Base-by-base conservation (phyloP, 53 echinoderm and acorn worm species). In the Stichopus horrens region DNA sequence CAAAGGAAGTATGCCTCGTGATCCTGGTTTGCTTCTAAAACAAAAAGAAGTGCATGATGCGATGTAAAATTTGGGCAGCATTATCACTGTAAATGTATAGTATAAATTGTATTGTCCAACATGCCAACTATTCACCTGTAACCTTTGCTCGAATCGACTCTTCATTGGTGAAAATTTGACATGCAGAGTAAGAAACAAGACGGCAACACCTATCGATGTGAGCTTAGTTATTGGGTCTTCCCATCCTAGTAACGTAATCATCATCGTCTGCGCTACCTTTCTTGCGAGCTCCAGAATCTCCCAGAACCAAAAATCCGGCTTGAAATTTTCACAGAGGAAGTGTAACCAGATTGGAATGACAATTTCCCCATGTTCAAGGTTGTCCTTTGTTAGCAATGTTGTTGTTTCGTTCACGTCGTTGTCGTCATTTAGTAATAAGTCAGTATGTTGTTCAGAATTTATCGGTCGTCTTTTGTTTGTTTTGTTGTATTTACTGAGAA, bases 121-220 rank as follows among this genome's bases (percentile, higher is more conserved):
- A 37, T 37, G 37, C 37, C 37, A 37, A 37, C 37, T 37, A 76
- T 51, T 76, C 76, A 76, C 76, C 76, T 76, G 76, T 76, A 76
- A 76, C 37, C 76, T 23, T 76, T 76, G 76, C 53, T 76, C 76
- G 5, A 76, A 76, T 1, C 52, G 76, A 14, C 76, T 5, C 53
- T 76, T 76, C 76, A 76, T 76, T n/a, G 76, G 76, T 51, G 76
- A 76, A 76, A 76, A 76, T 53, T 76, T 76, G 23, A 76, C 76
- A 53, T 76, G 76, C 9, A 76, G 51, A 5, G 76, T 76, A 11
- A 76, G 76, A 76, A 76, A 76, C 76, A 76, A 23, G 6, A 76
- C 76, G 37, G 76, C 8, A 10, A 23, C 51, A 7, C 76, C 76
- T 23, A 76, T 53, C 23, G 76, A 4, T 52, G 53, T 37, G 8